phyloP scores from a whole-genome alignment of 1,140 invertebrate genomes.

The Agrypnia vestita region DNA sequence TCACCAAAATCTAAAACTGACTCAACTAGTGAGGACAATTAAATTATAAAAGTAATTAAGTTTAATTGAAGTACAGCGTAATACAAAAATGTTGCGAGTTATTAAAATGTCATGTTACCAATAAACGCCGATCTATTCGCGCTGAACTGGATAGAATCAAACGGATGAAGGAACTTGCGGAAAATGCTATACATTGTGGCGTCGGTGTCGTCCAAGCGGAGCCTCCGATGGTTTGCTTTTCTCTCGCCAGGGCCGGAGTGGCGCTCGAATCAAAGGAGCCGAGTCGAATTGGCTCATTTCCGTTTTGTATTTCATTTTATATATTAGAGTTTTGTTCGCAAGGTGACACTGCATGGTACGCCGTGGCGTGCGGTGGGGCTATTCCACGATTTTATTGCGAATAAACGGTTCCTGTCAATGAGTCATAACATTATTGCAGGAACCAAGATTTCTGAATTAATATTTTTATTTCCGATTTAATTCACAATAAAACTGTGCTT shows the following conservation, averaged over 20 bases:
- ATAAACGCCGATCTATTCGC: no score
- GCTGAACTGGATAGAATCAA: no score
- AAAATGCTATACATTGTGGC: no score
- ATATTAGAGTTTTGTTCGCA: constrained; percentile 23
- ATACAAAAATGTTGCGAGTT: no score
- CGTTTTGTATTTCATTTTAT: constrained; percentile 33
- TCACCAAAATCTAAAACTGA: no score
- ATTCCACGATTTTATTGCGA: constrained; percentile 55
- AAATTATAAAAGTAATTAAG: no score
- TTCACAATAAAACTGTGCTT: not conserved
- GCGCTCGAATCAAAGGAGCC: constrained; percentile 4
- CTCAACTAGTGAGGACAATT: no score
- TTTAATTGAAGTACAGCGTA: no score
- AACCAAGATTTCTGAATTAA: not conserved
- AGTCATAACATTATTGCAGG: constrained; percentile 54
- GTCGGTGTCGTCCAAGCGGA: no score
- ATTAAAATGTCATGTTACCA: no score
- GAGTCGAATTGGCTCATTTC: constrained; percentile 19
- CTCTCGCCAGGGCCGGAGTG: not conserved
- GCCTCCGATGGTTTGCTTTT: not conserved
- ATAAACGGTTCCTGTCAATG: constrained; percentile 59
- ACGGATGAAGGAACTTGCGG: no score
- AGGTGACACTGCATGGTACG: constrained; percentile 58
- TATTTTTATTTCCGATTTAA: not conserved
- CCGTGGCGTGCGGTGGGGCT: constrained; percentile 53